A percentile compares a stretch with the other conserved stretches of the same genome.
These are phyloP conservation scores for Drosophila infuscata DNA, from an alignment of 2,888 invertebrate species.

Conservation along the genomic window DNA sequence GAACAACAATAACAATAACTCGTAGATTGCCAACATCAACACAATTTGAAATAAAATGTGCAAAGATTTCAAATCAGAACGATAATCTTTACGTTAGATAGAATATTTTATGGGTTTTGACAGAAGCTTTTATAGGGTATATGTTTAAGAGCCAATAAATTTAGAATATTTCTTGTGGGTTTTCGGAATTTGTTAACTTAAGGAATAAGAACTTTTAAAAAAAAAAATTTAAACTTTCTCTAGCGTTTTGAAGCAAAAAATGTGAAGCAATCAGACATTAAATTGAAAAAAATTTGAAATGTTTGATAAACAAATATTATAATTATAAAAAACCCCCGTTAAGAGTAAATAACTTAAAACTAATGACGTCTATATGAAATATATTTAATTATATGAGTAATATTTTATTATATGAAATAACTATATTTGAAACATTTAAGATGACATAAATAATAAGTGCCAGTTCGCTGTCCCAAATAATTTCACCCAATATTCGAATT, in stretches of 20 bases:
- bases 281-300: neutral
- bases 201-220: neutral
- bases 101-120: conserved; percentile 55
- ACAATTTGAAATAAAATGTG: conserved; percentile 57
- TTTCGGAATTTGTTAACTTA: neutral
- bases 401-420: too few relatives aligned
- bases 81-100: conserved; percentile 33
- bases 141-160: conserved; percentile 11
- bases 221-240: neutral
- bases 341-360: neutral
- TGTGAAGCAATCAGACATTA: neutral
- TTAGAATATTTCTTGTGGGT: conserved; percentile 1
- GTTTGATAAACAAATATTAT: neutral
- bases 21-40: conserved; percentile 53
- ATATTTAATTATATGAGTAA: too few relatives aligned
- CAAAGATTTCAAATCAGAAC: conserved; percentile 44
- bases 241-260: neutral
- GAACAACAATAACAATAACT: conserved; percentile 34
- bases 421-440: conserved; percentile 25
- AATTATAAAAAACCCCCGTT: neutral
- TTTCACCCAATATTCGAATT: conserved; percentile 30
- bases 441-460: conserved; percentile 35
- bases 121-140: conserved; percentile 31
- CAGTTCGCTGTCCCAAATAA: conserved; percentile 32
- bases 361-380: neutral